Conservation (phyloP, 2,113 vertebrate genomes). For the Seriola rivoliana region DNA sequence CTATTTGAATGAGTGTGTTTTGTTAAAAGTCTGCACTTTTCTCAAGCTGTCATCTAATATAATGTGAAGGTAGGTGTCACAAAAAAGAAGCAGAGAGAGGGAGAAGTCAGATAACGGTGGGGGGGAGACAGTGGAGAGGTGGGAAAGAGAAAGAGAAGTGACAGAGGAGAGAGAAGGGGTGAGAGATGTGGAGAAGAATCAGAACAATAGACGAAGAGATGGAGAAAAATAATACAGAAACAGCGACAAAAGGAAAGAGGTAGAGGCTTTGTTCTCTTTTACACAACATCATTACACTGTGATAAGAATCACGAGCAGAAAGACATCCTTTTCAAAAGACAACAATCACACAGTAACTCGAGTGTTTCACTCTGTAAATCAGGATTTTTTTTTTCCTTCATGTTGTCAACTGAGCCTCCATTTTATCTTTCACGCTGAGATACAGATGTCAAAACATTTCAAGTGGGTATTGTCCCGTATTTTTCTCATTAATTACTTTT, state of each 20-base stretch:
- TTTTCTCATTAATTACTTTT: neutral
- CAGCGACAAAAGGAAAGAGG: neutral
- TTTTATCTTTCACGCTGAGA: neutral
- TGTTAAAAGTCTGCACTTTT: neutral
- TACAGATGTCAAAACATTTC: constrained; percentile 15
- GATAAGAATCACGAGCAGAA: constrained; percentile 1
- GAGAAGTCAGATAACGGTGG: neutral
- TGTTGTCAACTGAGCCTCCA: neutral
- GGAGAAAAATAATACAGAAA: neutral
- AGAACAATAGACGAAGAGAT: neutral
- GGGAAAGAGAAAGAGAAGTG: neutral
- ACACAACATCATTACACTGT: neutral
- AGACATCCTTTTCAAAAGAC: neutral
- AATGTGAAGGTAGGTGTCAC: neutral
- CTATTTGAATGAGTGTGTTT: neutral
- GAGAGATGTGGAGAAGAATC: neutral
- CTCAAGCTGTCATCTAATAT: neutral
- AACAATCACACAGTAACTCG: neutral
- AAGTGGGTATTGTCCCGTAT: neutral
- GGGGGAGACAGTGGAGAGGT: neutral
- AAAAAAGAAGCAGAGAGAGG: neutral
- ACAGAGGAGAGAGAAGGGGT: no score
- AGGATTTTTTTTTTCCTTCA: neutral
- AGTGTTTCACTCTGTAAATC: neutral
- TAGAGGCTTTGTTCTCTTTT: constrained; percentile 10